Conservation (phyloP, 2,888 invertebrate genomes). For the Tridacna gigas region DNA sequence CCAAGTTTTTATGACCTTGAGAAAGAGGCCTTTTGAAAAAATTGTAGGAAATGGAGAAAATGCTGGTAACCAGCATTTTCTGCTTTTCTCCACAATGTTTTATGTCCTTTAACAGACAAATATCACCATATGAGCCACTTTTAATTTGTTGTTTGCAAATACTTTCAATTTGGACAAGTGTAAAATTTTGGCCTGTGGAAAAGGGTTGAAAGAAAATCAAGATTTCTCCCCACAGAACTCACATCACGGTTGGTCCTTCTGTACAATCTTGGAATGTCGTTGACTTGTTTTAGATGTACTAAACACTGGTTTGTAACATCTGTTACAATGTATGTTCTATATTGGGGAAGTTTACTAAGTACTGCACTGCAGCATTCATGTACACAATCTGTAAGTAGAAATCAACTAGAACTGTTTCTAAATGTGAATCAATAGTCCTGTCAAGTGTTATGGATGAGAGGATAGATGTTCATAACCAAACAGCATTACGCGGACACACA, state of each 20-base stretch:
- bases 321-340: slow-evolving; percentile 76
- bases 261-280: slow-evolving; percentile 96
- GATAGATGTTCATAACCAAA: too few species aligned
- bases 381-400: slow-evolving; percentile 60
- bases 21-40: not conserved
- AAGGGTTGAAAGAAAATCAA: not conserved
- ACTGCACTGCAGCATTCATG: slow-evolving; percentile 70
- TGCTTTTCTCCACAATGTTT: not conserved
- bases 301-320: slow-evolving; percentile 81
- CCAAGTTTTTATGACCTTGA: too few species aligned
- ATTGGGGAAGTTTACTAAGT: slow-evolving; percentile 71
- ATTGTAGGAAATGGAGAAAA: not conserved
- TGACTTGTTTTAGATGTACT: slow-evolving; percentile 87
- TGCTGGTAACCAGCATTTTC: not conserved
- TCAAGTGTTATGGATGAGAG: too few species aligned
- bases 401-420: too few species aligned
- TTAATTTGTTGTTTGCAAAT: not conserved
- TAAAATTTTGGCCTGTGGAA: not conserved
- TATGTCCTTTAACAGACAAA: not conserved
- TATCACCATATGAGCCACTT: not conserved
- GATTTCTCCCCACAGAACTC: slow-evolving; percentile 25
- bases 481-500: too few species aligned
- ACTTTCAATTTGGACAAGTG: not conserved
- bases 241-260: slow-evolving; percentile 94
- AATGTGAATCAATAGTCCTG: too few species aligned